phyloP scores from a whole-genome alignment of 2,797 vertebrate genomes.

The Gila robusta region DNA sequence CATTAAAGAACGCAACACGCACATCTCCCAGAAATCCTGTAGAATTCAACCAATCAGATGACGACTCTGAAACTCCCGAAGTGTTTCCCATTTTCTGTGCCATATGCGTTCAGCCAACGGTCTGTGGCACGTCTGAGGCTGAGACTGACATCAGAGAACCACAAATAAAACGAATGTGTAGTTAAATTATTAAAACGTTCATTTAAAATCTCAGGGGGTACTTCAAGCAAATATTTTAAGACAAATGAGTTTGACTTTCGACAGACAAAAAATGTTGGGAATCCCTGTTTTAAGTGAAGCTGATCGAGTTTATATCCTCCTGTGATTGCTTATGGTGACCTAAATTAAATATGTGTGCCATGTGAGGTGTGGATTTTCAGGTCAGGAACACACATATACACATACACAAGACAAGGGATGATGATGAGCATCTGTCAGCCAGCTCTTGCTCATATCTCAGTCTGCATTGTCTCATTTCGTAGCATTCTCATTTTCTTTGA shows the following conservation, averaged over 20 bases:
- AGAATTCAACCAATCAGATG: not conserved
- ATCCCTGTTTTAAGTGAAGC: not conserved
- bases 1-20: not conserved
- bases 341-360: not conserved
- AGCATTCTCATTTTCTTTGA: not conserved
- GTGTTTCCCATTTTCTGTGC: not conserved
- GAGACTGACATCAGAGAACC: not conserved
- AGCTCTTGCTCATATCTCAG: not conserved
- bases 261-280: not conserved
- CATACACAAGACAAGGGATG: no score
- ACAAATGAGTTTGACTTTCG: not conserved
- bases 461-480: no score
- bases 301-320: not conserved
- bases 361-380: not conserved
- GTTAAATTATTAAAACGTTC: not conserved
- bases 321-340: not conserved
- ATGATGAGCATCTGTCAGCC: no score
- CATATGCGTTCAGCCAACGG: not conserved
- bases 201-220: not conserved
- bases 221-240: not conserved
- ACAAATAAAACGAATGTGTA: not conserved
- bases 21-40: not conserved
- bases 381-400: not conserved
- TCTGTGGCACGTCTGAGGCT: no score
- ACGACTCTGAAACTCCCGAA: no score